Evolutionary conservation across 2,888 invertebrate species (phyloP).

Genomic region (Scaptomyza parva): DNA sequence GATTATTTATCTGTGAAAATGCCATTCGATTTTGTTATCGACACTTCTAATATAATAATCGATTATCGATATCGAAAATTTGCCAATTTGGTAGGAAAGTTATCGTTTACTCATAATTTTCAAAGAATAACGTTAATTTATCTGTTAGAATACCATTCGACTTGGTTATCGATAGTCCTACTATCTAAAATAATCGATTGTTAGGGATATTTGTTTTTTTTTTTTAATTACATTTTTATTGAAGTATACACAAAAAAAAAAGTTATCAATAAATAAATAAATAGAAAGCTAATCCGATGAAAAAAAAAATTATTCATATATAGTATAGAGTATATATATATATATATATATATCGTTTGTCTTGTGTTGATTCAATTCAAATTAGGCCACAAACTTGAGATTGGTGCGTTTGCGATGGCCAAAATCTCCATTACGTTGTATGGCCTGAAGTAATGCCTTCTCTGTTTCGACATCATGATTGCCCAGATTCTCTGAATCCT

Average conservation of each 20-base stretch:
- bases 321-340: too few relatives aligned
- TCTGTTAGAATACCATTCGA: too few relatives aligned
- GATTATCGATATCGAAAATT: background rate
- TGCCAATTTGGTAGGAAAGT: too few relatives aligned
- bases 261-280: slow-evolving; percentile 41
- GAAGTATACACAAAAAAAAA: slow-evolving; percentile 23
- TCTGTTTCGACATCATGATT: slow-evolving; percentile 22
- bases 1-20: too few relatives aligned
- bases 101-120: too few relatives aligned
- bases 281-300: slow-evolving; percentile 27
- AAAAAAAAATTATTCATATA: slow-evolving; percentile 23
- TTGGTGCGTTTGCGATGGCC: slow-evolving; percentile 77
- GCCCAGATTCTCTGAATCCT: slow-evolving; percentile 9
- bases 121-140: too few relatives aligned
- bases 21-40: too few relatives aligned
- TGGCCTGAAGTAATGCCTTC: slow-evolving; percentile 39
- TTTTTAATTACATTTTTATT: background rate
- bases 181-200: too few relatives aligned
- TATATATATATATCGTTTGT: background rate
- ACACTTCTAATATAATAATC: background rate
- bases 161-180: too few relatives aligned
- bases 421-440: slow-evolving; percentile 55
- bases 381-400: slow-evolving; percentile 63
- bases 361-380: background rate
- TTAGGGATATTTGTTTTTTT: too few relatives aligned